A percentile compares a stretch with the other conserved stretches of the same genome.
Evolutionary conservation across 1,140 invertebrate species (phyloP).

Genomic region (Plutomurus gul): DNA sequence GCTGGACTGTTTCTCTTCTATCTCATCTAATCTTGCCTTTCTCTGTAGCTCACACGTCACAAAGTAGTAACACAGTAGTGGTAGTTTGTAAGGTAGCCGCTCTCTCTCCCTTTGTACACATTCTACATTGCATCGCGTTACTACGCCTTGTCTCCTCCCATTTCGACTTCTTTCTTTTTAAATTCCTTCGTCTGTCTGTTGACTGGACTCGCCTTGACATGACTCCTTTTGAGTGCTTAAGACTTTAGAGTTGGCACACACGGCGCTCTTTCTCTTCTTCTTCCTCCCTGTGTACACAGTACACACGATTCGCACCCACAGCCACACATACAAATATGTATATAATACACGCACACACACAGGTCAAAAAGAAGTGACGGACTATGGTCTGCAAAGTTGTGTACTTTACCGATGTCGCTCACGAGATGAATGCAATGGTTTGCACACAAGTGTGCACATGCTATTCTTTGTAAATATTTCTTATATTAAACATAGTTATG

Average conservation of each 20-base stretch:
- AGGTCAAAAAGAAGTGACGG: background rate
- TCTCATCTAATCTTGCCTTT: background rate
- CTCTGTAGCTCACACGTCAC: background rate
- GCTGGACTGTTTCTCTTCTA: background rate
- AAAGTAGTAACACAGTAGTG: background rate
- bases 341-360: background rate
- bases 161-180: slow-evolving; percentile 8
- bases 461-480: background rate
- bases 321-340: background rate
- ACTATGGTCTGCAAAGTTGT: background rate
- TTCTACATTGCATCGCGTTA: background rate
- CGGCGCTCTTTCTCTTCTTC: background rate
- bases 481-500: background rate
- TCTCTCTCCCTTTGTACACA: no score
- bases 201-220: background rate
- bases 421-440: background rate
- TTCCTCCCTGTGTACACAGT: background rate
- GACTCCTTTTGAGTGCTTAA: no score
- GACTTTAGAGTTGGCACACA: no score
- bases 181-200: background rate
- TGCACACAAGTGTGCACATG: background rate
- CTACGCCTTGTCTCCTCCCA: slow-evolving; percentile 18
- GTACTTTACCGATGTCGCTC: no score
- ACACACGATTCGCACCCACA: background rate
- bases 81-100: no score